These are phyloP conservation scores for Hypolimnas misippus DNA, from an alignment of 2,888 invertebrate species.

Conservation along the genomic window DNA sequence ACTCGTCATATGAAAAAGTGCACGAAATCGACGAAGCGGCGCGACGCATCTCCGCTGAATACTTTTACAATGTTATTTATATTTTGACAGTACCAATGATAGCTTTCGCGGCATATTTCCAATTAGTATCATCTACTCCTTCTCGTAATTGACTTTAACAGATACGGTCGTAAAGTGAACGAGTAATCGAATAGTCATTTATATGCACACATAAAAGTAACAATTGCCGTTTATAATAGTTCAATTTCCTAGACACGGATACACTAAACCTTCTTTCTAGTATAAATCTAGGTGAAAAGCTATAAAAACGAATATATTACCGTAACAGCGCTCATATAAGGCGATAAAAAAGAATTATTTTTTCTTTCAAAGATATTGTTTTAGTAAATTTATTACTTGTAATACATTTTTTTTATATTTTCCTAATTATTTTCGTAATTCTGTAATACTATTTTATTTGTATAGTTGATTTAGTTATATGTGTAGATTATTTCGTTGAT, in stretches of 20 bases:
- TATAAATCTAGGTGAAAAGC: conserved; percentile 2
- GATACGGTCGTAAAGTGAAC: neutral
- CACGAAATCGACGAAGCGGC: conserved; percentile 76
- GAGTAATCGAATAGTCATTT: neutral
- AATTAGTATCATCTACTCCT: neutral
- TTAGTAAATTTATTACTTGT: neutral
- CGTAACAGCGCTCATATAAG: neutral
- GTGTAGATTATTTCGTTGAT: no score
- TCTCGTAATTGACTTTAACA: neutral
- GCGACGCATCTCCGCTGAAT: conserved; percentile 44
- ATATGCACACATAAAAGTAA: conserved; percentile 4
- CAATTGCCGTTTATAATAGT: neutral
- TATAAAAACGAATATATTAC: neutral
- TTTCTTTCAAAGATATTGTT: neutral
- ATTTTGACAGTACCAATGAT: conserved; percentile 32
- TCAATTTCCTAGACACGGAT: conserved; percentile 2
- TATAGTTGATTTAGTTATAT: no score
- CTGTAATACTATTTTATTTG: no score
- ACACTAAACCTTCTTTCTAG: neutral
- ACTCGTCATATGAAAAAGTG: conserved; percentile 78
- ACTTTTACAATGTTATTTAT: conserved; percentile 27
- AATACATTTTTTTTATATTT: no score
- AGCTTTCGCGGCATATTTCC: conserved; percentile 17
- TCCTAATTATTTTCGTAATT: no score
- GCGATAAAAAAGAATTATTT: neutral